A percentile compares a stretch with the other conserved stretches of the same genome.
These are phyloP conservation scores for Myocastor coypus DNA, from an alignment of 2,113 vertebrate genomes.

Conservation along the genomic window DNA sequence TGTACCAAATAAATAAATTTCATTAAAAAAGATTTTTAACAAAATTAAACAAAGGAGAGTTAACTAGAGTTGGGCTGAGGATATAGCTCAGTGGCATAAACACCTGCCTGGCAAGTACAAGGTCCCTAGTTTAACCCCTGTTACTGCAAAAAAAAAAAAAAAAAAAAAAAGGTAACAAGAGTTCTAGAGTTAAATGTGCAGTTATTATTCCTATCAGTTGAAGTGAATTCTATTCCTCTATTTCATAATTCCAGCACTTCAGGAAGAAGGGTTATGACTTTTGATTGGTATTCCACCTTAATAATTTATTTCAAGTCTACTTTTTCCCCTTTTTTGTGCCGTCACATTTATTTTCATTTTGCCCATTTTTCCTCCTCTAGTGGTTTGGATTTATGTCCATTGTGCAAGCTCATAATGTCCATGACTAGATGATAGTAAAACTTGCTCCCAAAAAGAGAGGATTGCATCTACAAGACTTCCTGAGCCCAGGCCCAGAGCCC, in stretches of 20 bases:
- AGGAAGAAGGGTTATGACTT: slow-evolving; percentile 23
- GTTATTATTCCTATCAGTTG: neutral
- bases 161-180: neutral
- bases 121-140: too few relatives aligned
- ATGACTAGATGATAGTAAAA: neutral
- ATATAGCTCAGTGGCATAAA: too few relatives aligned
- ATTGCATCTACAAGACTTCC: neutral
- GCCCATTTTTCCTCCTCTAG: neutral
- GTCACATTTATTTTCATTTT: slow-evolving; percentile 35
- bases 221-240: neutral
- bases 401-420: neutral
- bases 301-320: neutral
- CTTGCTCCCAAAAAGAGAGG: neutral
- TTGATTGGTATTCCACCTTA: slow-evolving; percentile 18
- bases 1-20: too few relatives aligned
- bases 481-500: neutral
- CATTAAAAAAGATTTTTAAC: too few relatives aligned
- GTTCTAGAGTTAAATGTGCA: neutral
- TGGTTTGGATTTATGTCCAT: neutral
- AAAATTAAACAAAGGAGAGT: too few relatives aligned
- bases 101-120: too few relatives aligned
- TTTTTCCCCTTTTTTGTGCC: neutral
- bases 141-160: too few relatives aligned
- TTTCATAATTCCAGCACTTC: neutral
- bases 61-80: too few relatives aligned